These are phyloP conservation scores for Oreamnos americanus DNA, from an alignment of 2,113 vertebrate genomes.

Conservation along the genomic window DNA sequence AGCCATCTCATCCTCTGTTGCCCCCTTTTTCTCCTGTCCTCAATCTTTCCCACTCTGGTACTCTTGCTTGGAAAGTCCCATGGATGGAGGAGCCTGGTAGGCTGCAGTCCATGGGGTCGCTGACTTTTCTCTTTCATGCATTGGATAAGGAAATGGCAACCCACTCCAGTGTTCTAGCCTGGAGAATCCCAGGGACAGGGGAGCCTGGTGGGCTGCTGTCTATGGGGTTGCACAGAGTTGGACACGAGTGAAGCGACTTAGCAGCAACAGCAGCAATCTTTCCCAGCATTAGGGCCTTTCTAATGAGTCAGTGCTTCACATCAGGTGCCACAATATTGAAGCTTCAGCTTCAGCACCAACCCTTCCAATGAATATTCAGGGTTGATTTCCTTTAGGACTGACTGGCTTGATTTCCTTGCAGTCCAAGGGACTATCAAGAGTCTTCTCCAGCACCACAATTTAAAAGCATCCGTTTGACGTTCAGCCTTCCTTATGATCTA, in stretches of 20 bases:
- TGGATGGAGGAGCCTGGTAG: not conserved
- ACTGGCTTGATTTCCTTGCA: not conserved
- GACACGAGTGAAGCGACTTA: not conserved
- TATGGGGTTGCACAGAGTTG: not conserved
- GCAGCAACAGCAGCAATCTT: not conserved
- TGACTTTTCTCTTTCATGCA: not conserved
- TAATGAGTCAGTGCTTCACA: not conserved
- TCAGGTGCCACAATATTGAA: not conserved
- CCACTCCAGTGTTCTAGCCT: not conserved
- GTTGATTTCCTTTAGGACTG: not conserved
- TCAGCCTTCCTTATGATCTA: not conserved
- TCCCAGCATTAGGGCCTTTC: not conserved
- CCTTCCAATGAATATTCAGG: not conserved
- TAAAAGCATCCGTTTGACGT: not conserved
- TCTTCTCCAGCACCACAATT: not conserved
- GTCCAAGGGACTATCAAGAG: not conserved
- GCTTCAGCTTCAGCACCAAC: not conserved
- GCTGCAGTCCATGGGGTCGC: not conserved
- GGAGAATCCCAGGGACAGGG: not conserved
- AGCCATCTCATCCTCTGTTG: not conserved
- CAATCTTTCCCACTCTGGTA: not conserved
- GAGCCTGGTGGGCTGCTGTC: not conserved
- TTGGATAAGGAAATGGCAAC: not conserved
- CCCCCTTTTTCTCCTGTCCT: not conserved
- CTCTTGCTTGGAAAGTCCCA: not conserved